Conservation (phyloP, 1,140 invertebrate genomes). For the Diabrotica virgifera region DNA sequence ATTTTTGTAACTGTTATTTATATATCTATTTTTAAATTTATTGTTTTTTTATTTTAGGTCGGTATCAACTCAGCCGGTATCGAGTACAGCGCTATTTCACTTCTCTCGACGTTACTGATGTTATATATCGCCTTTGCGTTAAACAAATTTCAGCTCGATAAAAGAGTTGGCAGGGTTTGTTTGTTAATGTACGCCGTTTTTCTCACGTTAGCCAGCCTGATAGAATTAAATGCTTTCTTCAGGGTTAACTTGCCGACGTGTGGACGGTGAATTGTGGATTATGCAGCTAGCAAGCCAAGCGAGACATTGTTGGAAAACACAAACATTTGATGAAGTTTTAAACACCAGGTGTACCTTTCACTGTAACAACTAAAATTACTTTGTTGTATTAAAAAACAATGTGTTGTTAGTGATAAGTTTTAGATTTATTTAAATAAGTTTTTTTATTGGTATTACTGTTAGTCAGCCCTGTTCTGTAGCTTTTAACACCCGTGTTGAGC, state of each 20-base stretch:
- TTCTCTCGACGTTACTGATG: constrained; percentile 72
- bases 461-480: too few relatives aligned
- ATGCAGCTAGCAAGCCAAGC: neutral
- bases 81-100: constrained; percentile 77
- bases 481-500: too few relatives aligned
- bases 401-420: too few relatives aligned
- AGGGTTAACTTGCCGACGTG: constrained; percentile 80
- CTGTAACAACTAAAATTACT: too few relatives aligned
- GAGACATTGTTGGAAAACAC: neutral
- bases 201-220: constrained; percentile 73
- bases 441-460: too few relatives aligned
- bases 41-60: constrained; percentile 36
- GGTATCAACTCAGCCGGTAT: constrained; percentile 76
- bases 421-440: too few relatives aligned
- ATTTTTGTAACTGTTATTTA: too few relatives aligned
- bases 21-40: too few relatives aligned
- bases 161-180: constrained; percentile 72
- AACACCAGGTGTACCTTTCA: too few relatives aligned
- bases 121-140: constrained; percentile 73
- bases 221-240: constrained; percentile 86
- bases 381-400: too few relatives aligned
- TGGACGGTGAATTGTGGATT: constrained; percentile 35
- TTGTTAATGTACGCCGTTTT: constrained; percentile 76
- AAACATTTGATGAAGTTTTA: too few relatives aligned
- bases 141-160: constrained; percentile 78